phyloP scores from a whole-genome alignment of 1,140 invertebrate genomes.

The Polypedilum pembai region DNA sequence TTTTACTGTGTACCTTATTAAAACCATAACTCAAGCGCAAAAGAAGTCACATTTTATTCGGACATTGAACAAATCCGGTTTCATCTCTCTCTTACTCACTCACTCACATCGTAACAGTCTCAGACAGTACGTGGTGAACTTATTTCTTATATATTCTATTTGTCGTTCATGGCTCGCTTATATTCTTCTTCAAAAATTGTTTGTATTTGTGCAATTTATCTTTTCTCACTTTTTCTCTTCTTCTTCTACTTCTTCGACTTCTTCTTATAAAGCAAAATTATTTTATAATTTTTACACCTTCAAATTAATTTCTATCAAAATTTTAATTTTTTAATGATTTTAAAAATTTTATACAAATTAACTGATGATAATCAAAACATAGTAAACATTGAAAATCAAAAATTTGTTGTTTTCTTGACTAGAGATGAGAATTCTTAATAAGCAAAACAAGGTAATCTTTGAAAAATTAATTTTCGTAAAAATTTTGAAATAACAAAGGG shows the following conservation, averaged over 20 bases:
- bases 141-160: constrained; percentile 20
- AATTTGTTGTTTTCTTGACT: too few species aligned
- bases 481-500: too few species aligned
- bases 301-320: too few species aligned
- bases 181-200: constrained; percentile 15
- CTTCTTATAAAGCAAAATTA: background rate
- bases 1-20: constrained; percentile 3
- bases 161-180: constrained; percentile 4
- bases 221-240: constrained; percentile 23
- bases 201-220: constrained; percentile 27
- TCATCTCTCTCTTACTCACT: background rate
- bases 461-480: too few species aligned
- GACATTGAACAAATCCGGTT: constrained; percentile 16
- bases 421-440: too few species aligned
- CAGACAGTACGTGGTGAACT: background rate
- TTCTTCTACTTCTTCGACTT: background rate
- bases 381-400: too few species aligned
- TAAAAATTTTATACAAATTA: too few species aligned
- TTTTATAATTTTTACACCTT: background rate
- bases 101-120: background rate
- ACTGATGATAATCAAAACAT: too few species aligned
- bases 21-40: constrained; percentile 17
- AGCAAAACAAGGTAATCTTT: too few species aligned
- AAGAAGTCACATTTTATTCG: constrained; percentile 12
- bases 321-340: too few species aligned